Conservation (phyloP, 2,113 vertebrate genomes). For the Gambusia holbrooki region DNA sequence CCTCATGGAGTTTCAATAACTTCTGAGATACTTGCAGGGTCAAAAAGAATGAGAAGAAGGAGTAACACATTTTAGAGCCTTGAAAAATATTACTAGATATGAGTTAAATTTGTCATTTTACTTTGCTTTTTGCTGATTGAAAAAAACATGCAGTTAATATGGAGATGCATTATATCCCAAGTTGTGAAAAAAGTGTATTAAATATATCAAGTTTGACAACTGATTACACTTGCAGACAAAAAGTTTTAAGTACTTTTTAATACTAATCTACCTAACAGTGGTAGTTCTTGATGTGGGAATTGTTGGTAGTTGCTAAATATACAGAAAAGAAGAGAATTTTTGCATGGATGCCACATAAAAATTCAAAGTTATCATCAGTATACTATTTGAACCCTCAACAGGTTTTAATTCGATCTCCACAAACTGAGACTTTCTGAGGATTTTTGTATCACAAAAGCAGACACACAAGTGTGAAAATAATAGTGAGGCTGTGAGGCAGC, state of each 20-base stretch:
- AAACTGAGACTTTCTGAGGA: too few species aligned
- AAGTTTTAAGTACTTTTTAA: too few species aligned
- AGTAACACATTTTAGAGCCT: slow-evolving; percentile 33
- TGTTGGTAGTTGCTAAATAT: background rate
- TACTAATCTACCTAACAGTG: background rate
- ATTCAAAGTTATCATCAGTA: too few species aligned
- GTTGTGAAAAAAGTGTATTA: background rate
- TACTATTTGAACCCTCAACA: too few species aligned
- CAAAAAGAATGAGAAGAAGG: slow-evolving; percentile 45
- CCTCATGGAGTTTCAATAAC: slow-evolving; percentile 71
- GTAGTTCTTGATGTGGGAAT: background rate
- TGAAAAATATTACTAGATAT: slow-evolving; percentile 28
- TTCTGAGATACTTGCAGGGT: slow-evolving; percentile 67
- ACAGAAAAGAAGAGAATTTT: background rate
- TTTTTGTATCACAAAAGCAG: too few species aligned
- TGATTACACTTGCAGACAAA: too few species aligned
- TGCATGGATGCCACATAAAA: too few species aligned
- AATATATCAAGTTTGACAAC: background rate
- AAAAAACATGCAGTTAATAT: background rate
- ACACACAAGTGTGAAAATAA: too few species aligned
- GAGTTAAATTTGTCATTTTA: slow-evolving; percentile 23
- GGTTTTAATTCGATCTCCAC: too few species aligned
- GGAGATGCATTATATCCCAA: background rate
- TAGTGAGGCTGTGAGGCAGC: too few species aligned
- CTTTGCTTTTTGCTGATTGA: background rate